Evolutionary conservation across 2,888 invertebrate species (phyloP).

Genomic region (Unio pictorum): DNA sequence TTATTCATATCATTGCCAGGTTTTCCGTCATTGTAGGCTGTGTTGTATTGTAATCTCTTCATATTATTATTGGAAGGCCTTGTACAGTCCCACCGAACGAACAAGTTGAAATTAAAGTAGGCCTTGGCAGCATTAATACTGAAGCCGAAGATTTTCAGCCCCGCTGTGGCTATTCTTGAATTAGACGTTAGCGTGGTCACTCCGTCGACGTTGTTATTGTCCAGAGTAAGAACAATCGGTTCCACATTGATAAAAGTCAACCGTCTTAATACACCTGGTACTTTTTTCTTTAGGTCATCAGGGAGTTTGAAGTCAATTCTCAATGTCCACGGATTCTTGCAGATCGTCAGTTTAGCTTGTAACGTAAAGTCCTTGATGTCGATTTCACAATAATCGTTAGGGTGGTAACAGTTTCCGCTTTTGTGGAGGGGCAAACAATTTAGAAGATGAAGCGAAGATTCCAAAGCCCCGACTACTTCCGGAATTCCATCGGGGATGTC

Average conservation of each 20-base stretch:
- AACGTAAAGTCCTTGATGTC: neutral
- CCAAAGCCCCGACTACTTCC: too few species aligned
- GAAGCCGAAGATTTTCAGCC: neutral
- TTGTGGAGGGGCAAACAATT: too few species aligned
- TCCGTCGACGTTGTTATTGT: neutral
- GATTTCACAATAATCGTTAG: constrained; percentile 1
- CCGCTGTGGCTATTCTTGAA: neutral
- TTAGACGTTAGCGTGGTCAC: neutral
- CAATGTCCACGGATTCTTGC: constrained; percentile 3
- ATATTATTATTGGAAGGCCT: neutral
- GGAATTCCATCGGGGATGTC: too few species aligned
- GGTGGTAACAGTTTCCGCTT: neutral
- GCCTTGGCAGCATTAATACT: neutral
- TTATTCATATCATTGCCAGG: constrained; percentile 5
- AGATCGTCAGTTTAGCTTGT: constrained; percentile 1
- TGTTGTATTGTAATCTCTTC: neutral
- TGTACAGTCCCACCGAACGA: constrained; percentile 3
- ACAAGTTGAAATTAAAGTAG: constrained; percentile 1
- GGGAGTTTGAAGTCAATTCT: constrained; percentile 4
- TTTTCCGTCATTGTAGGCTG: neutral
- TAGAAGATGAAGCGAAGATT: too few species aligned
- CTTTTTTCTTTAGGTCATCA: neutral
- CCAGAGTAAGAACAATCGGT: neutral
- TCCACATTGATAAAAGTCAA: constrained; percentile 2
- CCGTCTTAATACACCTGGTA: neutral